Evolutionary conservation across 2,113 vertebrate genomes (phyloP), one percentile per base, ranked within the genome.

Genomic region (Penelope pileata): DNA sequence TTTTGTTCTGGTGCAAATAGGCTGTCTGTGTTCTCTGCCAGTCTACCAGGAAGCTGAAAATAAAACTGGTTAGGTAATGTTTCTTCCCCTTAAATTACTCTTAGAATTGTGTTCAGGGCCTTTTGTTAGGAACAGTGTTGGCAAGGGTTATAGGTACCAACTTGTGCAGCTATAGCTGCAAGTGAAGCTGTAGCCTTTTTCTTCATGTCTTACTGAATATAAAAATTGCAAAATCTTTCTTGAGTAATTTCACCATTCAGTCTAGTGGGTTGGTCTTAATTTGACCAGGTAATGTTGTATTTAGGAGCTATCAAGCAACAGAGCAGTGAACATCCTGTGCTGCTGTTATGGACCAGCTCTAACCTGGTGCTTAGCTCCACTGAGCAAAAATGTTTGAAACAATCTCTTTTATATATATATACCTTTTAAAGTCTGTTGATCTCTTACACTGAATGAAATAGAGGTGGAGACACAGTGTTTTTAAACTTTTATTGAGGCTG

Each of bases 21-120:
- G 4, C 58, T 90, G 15, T 45, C 24, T 56, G 1, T 72, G 26
- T 69, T 50, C 42, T 82, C 3, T 2, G 27, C 22, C 72, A 86
- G 51, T 86, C 83, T 50, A 22, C 22, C 88, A 38, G 87, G 56
- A 70, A 67, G 76, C 64, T 92, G 88, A 86, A 93, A 91, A 90
- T 80, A 94, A 76, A 95, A 60, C 18, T 88, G 47, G 10, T 77
- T 93, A 34, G 73, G 16, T 81, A 29, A 51, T 78, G 32, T 2
- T 58, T 66, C 82, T 88, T 63, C 8, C 27, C n/a, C 14, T 50
- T 42, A 24, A 80, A 58, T 36, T 66, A 16, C 47, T 76, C 30
- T 85, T n/a, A 40, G 2, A 34, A 0, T 90, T 86, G 59, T 88
- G 83, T 24, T 73, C 32, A 54, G 45, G 69, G 42, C 79, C 53